Base-by-base conservation (phyloP, 2,888 invertebrate species). In the Nephrocerus scutellatus region DNA sequence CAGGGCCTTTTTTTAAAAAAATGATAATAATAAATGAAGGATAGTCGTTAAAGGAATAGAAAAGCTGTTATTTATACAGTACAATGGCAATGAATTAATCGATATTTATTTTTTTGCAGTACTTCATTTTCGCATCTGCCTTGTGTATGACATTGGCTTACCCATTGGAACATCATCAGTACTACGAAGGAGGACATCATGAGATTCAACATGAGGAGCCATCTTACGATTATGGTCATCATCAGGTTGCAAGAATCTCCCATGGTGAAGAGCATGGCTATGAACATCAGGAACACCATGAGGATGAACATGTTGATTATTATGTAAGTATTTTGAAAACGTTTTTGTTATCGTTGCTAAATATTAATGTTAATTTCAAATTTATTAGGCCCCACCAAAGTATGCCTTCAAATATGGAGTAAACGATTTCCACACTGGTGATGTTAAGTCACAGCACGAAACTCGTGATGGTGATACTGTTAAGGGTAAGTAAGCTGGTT, bases 361-460 rank as follows among this genome's bases (percentile, higher is more conserved):
- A n/a, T n/a, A n/a, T n/a, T n/a, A n/a, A n/a, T n/a, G n/a, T n/a
- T n/a, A n/a, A n/a, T n/a, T n/a, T n/a, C n/a, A n/a, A n/a, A n/a
- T n/a, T n/a, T n/a, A n/a, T 6, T 64, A 79, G 79, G 77, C 79
- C 16, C 78, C 78, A 52, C 79, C 80, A 26, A 73, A 72, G 57
- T 73, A 74, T 53, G 70, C 71, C 50, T 73, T 72, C 60, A 72
- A 74, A 55, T 73, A 74, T 47, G 74, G 73, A 30, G 73, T 74
- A 22, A 70, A 72, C 32, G 74, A 74, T 52, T 72, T 63, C 46
- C 74, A 74, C 50, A 74, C 74, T 30, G 73, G 73, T 16, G 78
- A 79, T 55, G 74, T 78, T 1, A 79, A 79, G 56, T 77, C 77
- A 5, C 79, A 79, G 52, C 77, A 77, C 43, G 78, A 79, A 57